A percentile compares a stretch with the other conserved stretches of the same genome.
Conservation (phyloP, 2,888 invertebrate species). For the Andrena trimmerana region DNA sequence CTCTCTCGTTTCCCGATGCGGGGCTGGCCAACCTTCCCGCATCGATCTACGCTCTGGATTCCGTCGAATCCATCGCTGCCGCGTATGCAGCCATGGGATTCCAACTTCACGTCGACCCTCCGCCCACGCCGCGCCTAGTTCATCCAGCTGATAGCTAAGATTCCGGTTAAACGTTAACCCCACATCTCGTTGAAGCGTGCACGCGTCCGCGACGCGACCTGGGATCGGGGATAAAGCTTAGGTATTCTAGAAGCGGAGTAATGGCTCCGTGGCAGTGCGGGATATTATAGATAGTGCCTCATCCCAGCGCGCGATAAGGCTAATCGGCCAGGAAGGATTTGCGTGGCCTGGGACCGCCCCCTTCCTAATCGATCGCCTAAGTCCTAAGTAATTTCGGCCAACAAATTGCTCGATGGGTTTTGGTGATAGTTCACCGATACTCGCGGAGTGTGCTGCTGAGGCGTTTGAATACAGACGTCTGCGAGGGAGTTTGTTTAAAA, state of each 20-base stretch:
- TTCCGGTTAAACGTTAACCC: background rate
- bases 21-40: constrained; percentile 7
- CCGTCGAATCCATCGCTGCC: background rate
- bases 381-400: constrained; percentile 18
- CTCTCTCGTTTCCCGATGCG: constrained; percentile 11
- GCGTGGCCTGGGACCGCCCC: background rate
- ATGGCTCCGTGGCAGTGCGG: background rate
- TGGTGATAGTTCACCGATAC: background rate
- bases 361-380: constrained; percentile 33
- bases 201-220: background rate
- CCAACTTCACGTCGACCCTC: background rate
- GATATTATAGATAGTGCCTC: constrained; percentile 34
- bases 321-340: constrained; percentile 23
- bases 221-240: background rate
- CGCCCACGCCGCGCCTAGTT: background rate
- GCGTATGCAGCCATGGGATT: background rate
- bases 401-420: constrained; percentile 9
- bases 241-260: background rate
- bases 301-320: constrained; percentile 22
- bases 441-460: background rate
- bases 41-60: constrained; percentile 40
- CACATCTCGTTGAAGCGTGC: background rate
- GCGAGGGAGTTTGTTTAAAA: no score
- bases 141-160: background rate
- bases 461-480: no score